Base-by-base conservation (phyloP, 2,888 invertebrate species). In the Embidobia sp. region DNA sequence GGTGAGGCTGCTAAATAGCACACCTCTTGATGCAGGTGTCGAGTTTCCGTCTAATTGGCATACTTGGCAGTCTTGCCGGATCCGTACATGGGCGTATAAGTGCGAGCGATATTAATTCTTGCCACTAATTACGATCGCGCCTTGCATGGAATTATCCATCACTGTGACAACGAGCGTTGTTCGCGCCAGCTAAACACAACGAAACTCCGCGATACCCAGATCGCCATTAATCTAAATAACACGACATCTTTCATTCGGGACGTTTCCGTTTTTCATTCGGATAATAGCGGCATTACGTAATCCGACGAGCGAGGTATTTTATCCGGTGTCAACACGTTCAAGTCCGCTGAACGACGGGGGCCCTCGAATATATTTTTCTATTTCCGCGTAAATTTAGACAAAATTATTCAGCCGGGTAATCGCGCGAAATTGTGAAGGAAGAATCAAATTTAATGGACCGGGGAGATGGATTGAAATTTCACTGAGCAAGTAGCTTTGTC, bases 21-120 rank as follows among this genome's bases (percentile, higher is more conserved):
- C 13, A 26, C 13, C 42, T 19, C 40, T 11, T 35, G 46, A 16
- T 53, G 33, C 42, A 27, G 22, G 46, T 31, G 19, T 46, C 33
- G 57, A 51, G 57, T 66, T 73, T 57, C 74, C 11, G 40, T 57
- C 59, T 74, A 74, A 74, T 74, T 66, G 59, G 67, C 67, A 75
- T 75, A 75, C 61, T 75, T 67, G 63, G 75, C 61, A 63, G 49
- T 69, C 63, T 67, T 55, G 48, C 15, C 31, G 31, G 40, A 55
- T 67, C 46, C 37, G 15, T 40, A 53, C 55, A 48, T 37, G 53
- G 61, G 46, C 59, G 37, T 42, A 46, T 27, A 74, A 59, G 53
- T 61, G 31, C 37, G 19, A 40, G 33, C 16, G 51, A 55, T 67
- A 61, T 67, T 67, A 67, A 75, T 75, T 67, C 63, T 63, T 33